Evolutionary conservation across 1,140 invertebrate species (phyloP).

Genomic region (Lycorma delicatula): DNA sequence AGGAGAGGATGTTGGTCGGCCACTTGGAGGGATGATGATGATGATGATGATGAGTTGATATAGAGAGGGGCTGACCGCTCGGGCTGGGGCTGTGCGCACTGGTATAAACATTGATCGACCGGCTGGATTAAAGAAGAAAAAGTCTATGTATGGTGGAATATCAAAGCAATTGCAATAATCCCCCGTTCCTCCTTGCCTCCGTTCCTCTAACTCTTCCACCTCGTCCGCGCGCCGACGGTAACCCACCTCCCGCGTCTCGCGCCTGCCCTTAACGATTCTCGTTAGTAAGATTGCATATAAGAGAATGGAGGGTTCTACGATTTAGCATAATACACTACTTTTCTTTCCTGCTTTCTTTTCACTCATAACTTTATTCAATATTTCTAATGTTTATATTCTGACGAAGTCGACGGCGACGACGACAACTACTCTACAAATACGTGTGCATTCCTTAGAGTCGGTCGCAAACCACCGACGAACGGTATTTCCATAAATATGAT

Average conservation of each 20-base stretch:
- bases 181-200: neutral
- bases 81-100: neutral
- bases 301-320: too few relatives aligned
- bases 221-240: neutral
- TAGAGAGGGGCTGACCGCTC: neutral
- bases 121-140: neutral
- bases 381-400: too few relatives aligned
- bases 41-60: neutral
- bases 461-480: too few relatives aligned
- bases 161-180: constrained; percentile 7
- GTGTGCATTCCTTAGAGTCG: too few relatives aligned
- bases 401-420: too few relatives aligned
- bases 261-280: neutral
- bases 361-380: too few relatives aligned
- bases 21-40: neutral
- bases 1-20: neutral
- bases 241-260: neutral
- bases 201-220: neutral
- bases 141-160: constrained; percentile 1
- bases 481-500: too few relatives aligned
- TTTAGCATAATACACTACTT: too few relatives aligned
- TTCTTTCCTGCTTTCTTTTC: too few relatives aligned
- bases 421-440: too few relatives aligned
- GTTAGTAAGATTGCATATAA: constrained; percentile 1
- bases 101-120: constrained; percentile 4